phyloP scores from a whole-genome alignment of 2,113 vertebrate genomes.

The Nanorana parkeri region DNA sequence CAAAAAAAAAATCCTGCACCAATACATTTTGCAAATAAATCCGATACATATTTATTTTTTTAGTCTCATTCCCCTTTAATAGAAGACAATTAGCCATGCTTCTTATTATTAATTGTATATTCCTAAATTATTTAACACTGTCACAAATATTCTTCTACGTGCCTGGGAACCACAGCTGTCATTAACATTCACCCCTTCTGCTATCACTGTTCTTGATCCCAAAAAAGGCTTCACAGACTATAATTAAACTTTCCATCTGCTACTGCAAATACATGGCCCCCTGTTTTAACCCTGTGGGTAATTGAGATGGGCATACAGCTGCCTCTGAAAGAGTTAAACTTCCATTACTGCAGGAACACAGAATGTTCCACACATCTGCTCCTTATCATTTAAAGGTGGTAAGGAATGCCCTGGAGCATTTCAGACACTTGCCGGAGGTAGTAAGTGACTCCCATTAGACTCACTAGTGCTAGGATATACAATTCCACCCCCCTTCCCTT shows the following conservation, averaged over 20 bases:
- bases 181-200: conserved; percentile 67
- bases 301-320: background rate
- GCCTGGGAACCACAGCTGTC: conserved; percentile 73
- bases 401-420: conserved; percentile 10
- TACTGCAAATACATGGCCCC: conserved; percentile 43
- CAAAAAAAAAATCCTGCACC: too few relatives aligned
- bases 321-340: conserved; percentile 1
- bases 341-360: background rate
- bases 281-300: background rate
- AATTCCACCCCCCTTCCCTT: background rate
- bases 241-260: conserved; percentile 80
- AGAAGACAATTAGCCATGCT: too few relatives aligned
- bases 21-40: too few relatives aligned
- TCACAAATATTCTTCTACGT: conserved; percentile 57
- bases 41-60: too few relatives aligned
- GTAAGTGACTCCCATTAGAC: background rate
- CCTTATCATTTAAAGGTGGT: conserved; percentile 21
- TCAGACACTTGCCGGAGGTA: background rate
- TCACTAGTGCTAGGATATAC: background rate
- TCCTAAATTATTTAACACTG: background rate
- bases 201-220: conserved; percentile 72
- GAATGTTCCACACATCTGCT: background rate
- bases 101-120: background rate
- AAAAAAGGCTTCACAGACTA: conserved; percentile 71
- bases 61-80: too few relatives aligned